These are phyloP conservation scores for Platichthys flesus DNA, from an alignment of 2,113 vertebrate genomes.

Conservation along the genomic window DNA sequence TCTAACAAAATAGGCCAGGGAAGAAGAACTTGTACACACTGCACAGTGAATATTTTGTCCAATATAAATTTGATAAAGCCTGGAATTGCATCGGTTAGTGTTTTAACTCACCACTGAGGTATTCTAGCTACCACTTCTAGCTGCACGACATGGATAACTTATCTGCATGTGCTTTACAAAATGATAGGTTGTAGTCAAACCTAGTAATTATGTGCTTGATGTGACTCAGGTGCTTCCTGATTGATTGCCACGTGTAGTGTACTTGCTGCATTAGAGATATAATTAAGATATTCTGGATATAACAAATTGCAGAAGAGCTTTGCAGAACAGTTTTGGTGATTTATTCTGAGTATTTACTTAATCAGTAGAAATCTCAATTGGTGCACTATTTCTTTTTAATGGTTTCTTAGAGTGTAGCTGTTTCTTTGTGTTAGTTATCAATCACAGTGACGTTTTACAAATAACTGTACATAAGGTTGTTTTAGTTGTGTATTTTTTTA, in stretches of 20 bases:
- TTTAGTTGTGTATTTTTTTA: not conserved
- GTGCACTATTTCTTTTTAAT: not conserved
- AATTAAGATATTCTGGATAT: slow-evolving; percentile 11
- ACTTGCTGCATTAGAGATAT: slow-evolving; percentile 21
- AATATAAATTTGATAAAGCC: not conserved
- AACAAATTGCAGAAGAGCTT: slow-evolving; percentile 3
- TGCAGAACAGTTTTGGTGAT: not conserved
- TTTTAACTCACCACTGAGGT: slow-evolving; percentile 21
- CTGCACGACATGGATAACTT: slow-evolving; percentile 6
- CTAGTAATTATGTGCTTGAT: slow-evolving; percentile 52
- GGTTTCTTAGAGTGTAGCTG: not conserved
- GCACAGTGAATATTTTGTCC: too few species aligned
- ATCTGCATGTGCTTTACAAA: slow-evolving; percentile 30
- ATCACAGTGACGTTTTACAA: not conserved
- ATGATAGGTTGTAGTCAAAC: slow-evolving; percentile 54
- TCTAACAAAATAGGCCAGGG: not conserved
- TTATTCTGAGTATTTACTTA: not conserved
- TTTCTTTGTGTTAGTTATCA: not conserved
- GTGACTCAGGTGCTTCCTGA: slow-evolving; percentile 42
- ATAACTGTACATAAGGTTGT: not conserved
- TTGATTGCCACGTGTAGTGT: slow-evolving; percentile 17
- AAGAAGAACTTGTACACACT: not conserved
- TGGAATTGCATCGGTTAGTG: slow-evolving; percentile 1
- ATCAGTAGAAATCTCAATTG: slow-evolving; percentile 9
- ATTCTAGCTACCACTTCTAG: not conserved